Evolutionary conservation across 2,113 vertebrate genomes (phyloP), one percentile per base, ranked within the genome.

Genomic region (Phycodurus eques): DNA sequence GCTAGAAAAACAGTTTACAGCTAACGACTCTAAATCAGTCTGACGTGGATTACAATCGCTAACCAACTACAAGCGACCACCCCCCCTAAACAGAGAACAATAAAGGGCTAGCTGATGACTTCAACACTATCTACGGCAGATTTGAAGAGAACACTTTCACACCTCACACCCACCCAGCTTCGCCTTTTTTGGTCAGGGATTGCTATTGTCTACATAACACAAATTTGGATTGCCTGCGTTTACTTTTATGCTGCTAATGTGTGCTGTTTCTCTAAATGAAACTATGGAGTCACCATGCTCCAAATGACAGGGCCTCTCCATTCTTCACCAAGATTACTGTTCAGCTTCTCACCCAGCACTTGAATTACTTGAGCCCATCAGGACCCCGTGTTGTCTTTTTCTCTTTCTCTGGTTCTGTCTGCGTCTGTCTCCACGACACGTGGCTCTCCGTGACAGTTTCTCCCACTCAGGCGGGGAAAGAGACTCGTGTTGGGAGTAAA

Each of bases 361-460:
- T 80, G 77, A 86, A 87, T 80, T 71, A 76, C 74, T 60, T 53
- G 73, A 85, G 71, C 70, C 87, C 80, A 78, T 7, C 10, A 78
- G 83, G 83, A 82, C 75, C 72, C 61, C 43, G 64, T 78, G 72
- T 72, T 78, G 74, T 75, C 65, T 64, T 66, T 80, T 59, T 70
- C 80, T 70, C 67, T 64, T 67, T 76, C 66, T 65, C 65, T 47
- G 47, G 79, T 43, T 80, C 76, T 73, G 71, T 74, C 73, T 70
- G 54, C 68, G 68, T 74, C 86, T 84, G 83, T 85, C 81, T 86
- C 86, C 59, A 83, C 78, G 86, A 88, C 88, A 89, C 79, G 80
- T 88, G 85, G 77, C 79, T 83, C 74, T 77, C 74, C 72, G 71
- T 79, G 77, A 85, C 73, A 80, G 72, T 70, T 74, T 83, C 80